Evolutionary conservation across 2,113 vertebrate genomes (phyloP).

Genomic region (Cynopterus brachyotis): DNA sequence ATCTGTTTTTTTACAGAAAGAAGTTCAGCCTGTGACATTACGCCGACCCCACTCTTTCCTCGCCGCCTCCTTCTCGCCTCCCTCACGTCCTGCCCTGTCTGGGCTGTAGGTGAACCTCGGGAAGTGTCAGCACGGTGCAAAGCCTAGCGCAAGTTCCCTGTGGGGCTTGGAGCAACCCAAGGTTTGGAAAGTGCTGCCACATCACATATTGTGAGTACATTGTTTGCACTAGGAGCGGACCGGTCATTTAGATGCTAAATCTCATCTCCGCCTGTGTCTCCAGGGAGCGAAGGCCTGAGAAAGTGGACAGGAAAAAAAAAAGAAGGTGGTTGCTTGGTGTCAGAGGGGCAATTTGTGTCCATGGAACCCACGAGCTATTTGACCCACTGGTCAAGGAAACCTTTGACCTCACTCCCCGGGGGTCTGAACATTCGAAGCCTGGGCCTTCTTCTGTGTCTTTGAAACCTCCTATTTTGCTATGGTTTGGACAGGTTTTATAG

Average conservation of each 20-base stretch:
- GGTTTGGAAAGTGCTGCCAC: not conserved
- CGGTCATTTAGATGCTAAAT: not conserved
- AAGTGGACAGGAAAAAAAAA: not conserved
- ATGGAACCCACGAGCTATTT: conserved; percentile 3
- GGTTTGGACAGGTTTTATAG: not conserved
- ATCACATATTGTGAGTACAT: rapidly evolving
- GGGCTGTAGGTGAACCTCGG: not conserved
- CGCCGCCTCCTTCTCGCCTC: not conserved
- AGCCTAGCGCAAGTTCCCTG: not conserved
- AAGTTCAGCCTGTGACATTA: not conserved
- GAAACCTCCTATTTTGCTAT: not conserved
- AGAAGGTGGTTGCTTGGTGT: not conserved
- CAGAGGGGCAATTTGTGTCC: conserved; percentile 15
- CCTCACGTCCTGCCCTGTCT: not conserved
- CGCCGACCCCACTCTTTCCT: no score
- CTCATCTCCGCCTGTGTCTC: not conserved
- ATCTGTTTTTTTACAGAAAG: not conserved
- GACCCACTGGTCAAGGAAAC: not conserved
- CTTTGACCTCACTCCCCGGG: conserved; percentile 3
- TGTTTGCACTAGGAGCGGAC: not conserved
- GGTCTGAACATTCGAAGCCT: not conserved
- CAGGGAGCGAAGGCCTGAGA: not conserved
- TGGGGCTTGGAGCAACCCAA: rapidly evolving
- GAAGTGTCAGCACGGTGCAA: not conserved
- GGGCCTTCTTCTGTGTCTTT: not conserved